Evolutionary conservation across 2,888 invertebrate genomes (phyloP).

Genomic region (Caenorhabditis sp.): DNA sequence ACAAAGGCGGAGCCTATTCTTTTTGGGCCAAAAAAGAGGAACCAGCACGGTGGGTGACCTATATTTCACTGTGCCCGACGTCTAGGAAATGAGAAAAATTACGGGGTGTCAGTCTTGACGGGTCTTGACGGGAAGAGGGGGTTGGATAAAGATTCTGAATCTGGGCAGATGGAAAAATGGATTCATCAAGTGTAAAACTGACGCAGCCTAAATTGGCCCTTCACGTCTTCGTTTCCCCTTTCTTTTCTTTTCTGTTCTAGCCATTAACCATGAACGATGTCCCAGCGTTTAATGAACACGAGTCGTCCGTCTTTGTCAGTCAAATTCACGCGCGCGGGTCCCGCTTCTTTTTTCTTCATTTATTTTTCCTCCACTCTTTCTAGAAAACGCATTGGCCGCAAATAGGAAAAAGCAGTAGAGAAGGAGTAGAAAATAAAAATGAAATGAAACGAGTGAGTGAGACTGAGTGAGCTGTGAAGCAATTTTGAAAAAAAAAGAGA

Average conservation of each 20-base stretch:
- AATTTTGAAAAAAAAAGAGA: too few relatives aligned
- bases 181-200: conserved; percentile 25
- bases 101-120: conserved; percentile 33
- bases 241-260: background rate
- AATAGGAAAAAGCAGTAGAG: background rate
- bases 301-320: background rate
- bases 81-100: background rate
- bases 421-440: background rate
- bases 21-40: conserved; percentile 8
- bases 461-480: too few relatives aligned
- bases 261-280: conserved; percentile 8
- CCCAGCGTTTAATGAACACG: background rate
- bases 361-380: background rate
- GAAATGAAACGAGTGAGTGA: too few relatives aligned
- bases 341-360: background rate
- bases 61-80: conserved; percentile 13
- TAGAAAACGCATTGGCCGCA: background rate
- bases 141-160: background rate
- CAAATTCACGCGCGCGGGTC: background rate
- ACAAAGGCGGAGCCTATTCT: conserved; percentile 26
- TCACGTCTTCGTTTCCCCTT: background rate
- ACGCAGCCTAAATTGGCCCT: conserved; percentile 10
- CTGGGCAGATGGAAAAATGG: background rate
- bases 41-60: conserved; percentile 35
- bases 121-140: background rate